Evolutionary conservation across 2,797 vertebrate genomes (phyloP), one percentile per base, ranked within the genome.

Genomic region (Pantherophis alleghaniensis): DNA sequence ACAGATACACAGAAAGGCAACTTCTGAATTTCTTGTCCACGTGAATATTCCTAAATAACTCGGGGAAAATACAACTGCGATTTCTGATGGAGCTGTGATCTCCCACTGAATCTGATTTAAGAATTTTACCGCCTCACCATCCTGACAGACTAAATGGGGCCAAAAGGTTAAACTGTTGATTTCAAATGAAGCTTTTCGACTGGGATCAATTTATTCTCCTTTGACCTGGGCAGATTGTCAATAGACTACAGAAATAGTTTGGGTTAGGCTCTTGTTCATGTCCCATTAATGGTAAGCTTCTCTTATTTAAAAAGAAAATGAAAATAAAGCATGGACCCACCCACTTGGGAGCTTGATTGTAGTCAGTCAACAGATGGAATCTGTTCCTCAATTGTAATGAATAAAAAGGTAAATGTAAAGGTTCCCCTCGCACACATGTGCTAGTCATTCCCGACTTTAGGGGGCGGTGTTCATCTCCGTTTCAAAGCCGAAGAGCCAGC

Each of bases 241-340:
- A 26, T 90, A 91, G 61, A 69, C 74, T 66, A 83, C 93, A 60
- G 87, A 94, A 94, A 89, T 60, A 94, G 22, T 69, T 47, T 89
- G 91, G 61, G 90, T 59, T 93, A 79, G 55, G 63, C 28, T 94
- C 42, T 69, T 91, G 63, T 90, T 95, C 93, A 92, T 91, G 53
- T 87, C 53, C 88, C 60, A 51, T 86, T 95, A 74, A 24, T 87
- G 91, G 92, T 94, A 94, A 94, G 6, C 7, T 53, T 47, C 1
- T 53, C 4, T 0, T 59, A 10, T 61, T 93, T 91, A 95, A 92
- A 9, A 60, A 11, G 61, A 10, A 91, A 0, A 5, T 87, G 57
- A 28, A 16, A 53, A 66, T 22, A 83, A 18, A 60, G 12, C 66
- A 51, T 86, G 37, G 90, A 24, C 51, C 74, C 53, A 28, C 74